These are phyloP conservation scores for Amblyjoppa proteus DNA, from an alignment of 2,888 invertebrate genomes.

Conservation along the genomic window DNA sequence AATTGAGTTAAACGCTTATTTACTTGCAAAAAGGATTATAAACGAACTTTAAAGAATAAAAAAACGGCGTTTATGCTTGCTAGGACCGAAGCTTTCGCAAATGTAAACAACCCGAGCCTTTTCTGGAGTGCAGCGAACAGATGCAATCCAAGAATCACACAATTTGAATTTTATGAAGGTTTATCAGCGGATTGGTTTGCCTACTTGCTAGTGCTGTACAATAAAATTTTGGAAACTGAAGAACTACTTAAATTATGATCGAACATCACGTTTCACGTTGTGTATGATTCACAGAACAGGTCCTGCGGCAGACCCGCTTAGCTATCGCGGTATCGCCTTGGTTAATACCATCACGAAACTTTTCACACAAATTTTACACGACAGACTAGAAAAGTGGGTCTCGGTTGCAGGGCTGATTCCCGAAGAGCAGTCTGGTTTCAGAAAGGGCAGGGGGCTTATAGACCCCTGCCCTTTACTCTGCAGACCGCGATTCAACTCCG, in stretches of 20 bases:
- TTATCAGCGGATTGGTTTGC: conserved; percentile 33
- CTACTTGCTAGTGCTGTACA: not conserved
- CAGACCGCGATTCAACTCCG: no score
- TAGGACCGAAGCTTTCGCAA: conserved; percentile 5
- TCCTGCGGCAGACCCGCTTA: conserved; percentile 53
- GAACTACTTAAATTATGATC: conserved; percentile 46
- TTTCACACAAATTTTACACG: conserved; percentile 63
- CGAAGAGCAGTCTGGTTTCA: not conserved
- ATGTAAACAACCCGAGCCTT: not conserved
- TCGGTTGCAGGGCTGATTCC: conserved; percentile 35
- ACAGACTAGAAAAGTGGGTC: conserved; percentile 32
- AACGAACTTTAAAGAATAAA: not conserved
- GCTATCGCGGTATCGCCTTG: conserved; percentile 71
- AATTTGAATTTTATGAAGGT: conserved; percentile 43
- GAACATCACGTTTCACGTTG: conserved; percentile 9
- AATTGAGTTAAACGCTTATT: not conserved
- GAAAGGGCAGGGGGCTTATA: conserved; percentile 42
- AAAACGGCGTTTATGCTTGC: not conserved
- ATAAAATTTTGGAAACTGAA: not conserved
- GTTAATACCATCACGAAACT: conserved; percentile 35
- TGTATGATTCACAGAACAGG: conserved; percentile 70
- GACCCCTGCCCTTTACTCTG: no score
- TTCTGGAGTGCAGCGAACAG: conserved; percentile 4
- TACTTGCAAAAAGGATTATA: not conserved
- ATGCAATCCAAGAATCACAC: not conserved